Conservation (phyloP, 2,797 vertebrate genomes). For the Dendrocincla tyrannina region DNA sequence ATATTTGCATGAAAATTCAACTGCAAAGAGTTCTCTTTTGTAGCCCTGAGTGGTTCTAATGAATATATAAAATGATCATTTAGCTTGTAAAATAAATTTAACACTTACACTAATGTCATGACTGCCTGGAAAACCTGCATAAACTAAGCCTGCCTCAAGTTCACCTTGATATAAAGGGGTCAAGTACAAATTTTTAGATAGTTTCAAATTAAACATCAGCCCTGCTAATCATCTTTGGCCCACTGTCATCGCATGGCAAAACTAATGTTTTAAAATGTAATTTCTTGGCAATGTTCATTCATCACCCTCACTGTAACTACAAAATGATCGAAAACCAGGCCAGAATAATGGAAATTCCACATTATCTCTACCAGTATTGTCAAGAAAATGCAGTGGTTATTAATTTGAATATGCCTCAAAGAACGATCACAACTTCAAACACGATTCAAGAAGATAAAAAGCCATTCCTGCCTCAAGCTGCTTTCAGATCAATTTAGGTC, state of each 20-base stretch:
- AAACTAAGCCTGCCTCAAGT: background rate
- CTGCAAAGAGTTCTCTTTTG: background rate
- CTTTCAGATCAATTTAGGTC: slow-evolving; percentile 46
- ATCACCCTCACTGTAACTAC: slow-evolving; percentile 9
- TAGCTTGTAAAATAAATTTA: slow-evolving; percentile 12
- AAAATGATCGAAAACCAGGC: slow-evolving; percentile 23
- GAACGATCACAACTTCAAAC: slow-evolving; percentile 43
- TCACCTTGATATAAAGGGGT: slow-evolving; percentile 33
- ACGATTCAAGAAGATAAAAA: slow-evolving; percentile 52
- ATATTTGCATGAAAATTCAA: slow-evolving; percentile 44
- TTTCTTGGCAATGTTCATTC: slow-evolving; percentile 34
- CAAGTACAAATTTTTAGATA: slow-evolving; percentile 23
- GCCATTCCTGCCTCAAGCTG: slow-evolving; percentile 32
- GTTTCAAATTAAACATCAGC: slow-evolving; percentile 55
- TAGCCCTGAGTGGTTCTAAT: background rate
- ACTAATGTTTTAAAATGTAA: slow-evolving; percentile 34
- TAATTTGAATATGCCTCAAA: slow-evolving; percentile 58
- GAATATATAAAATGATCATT: background rate
- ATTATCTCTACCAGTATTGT: slow-evolving; percentile 35
- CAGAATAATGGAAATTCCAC: slow-evolving; percentile 32
- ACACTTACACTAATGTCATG: background rate
- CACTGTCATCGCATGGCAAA: slow-evolving; percentile 39
- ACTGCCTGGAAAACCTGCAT: background rate
- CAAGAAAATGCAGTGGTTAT: slow-evolving; percentile 55
- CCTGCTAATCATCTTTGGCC: slow-evolving; percentile 41